Evolutionary conservation across 2,113 vertebrate species (phyloP), one percentile per base, ranked within the genome.

Genomic region (Bungarus multicinctus): DNA sequence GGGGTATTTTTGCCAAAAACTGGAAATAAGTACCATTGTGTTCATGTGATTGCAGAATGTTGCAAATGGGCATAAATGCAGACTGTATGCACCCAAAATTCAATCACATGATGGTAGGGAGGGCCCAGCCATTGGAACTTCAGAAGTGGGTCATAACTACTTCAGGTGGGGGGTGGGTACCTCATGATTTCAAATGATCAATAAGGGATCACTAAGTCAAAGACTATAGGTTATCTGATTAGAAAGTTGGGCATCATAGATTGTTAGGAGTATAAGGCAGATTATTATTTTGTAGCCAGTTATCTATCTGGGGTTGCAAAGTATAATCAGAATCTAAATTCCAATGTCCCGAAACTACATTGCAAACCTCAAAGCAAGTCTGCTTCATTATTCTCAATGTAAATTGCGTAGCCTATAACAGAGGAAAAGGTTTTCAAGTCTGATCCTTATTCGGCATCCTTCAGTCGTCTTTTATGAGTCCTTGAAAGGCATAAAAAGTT

Each of bases 401-500:
- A 74, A 55, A 45, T 27, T 20, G 87, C 10, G 39, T 11, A 25
- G 1, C 53, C 58, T 86, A 10, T 30, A 50, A 81, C 47, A 91
- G 55, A 69, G 45, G 45, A 64, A 93, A 18, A 14, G 45, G 0
- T 85, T 25, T 39, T 20, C 20, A 30, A 47, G 34, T 22, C 57
- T 93, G 20, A 87, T 86, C 54, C n/a, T 47, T 53, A 34, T n/a
- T 50, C 8, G 0, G 4, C 53, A 52, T 39, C 34, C 57, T 89
- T 85, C 52, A 86, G 53, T 18, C 45, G 45, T n/a, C 27, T 64
- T 90, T 88, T n/a, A 43, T 64, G 69, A 74, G 53, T 57, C 88
- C 69, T 89, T 89, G 87, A 91, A 91, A 91, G 55, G 52, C 52
- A 34, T 23, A 58, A 23, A 64, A 57, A 43, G 57, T 22, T 52